Evolutionary conservation across 2,888 invertebrate species (phyloP).

Genomic region (Sinotaia quadrata): DNA sequence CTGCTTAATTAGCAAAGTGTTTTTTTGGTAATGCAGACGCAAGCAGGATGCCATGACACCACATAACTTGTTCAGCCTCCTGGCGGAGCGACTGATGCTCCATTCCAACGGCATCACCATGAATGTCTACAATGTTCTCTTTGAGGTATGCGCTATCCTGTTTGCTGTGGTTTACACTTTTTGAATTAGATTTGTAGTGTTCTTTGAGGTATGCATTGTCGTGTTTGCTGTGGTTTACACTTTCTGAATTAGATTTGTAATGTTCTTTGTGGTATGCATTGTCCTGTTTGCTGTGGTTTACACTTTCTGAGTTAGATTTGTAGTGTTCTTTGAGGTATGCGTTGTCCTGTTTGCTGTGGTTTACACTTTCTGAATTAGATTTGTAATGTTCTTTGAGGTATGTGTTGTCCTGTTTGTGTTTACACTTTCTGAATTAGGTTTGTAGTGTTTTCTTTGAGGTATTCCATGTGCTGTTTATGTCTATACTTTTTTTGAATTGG

Average conservation of each 20-base stretch:
- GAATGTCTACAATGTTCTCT: conserved; percentile 97
- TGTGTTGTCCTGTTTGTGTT: neutral
- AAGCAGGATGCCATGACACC: conserved; percentile 99
- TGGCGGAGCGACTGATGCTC: conserved; percentile 91
- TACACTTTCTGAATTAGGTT: too few relatives aligned
- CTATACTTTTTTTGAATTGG: too few relatives aligned
- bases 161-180: neutral
- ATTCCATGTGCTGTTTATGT: too few relatives aligned
- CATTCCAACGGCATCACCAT: conserved; percentile 91
- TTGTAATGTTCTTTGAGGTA: neutral
- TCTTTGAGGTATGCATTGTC: neutral
- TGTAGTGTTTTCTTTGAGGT: too few relatives aligned
- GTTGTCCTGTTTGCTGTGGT: neutral
- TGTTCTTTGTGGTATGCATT: neutral
- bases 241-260: neutral
- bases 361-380: neutral
- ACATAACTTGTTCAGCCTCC: conserved; percentile 96
- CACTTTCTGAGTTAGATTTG: neutral
- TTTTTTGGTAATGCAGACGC: conserved; percentile 78
- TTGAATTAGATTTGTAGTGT: neutral
- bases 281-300: neutral
- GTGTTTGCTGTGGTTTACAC: neutral
- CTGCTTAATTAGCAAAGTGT: neutral
- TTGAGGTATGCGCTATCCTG: conserved; percentile 80
- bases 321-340: neutral